These are phyloP conservation scores for Pelecanus crispus DNA, from an alignment of 2,113 vertebrate species.

Conservation along the genomic window DNA sequence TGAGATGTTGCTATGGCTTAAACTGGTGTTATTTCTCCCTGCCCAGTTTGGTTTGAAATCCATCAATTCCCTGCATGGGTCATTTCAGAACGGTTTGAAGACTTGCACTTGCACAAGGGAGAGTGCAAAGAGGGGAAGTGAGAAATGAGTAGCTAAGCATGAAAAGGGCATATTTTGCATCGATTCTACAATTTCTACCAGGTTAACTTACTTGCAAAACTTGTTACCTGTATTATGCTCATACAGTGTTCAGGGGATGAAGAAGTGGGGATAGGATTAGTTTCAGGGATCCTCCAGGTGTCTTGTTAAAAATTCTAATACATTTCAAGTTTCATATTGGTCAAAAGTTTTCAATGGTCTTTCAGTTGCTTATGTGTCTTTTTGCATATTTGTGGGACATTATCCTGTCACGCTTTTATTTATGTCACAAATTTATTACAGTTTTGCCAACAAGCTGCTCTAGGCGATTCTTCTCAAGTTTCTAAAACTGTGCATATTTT, in stretches of 20 bases:
- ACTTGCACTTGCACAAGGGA: not conserved
- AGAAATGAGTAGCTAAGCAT: not conserved
- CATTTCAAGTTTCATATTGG: not conserved
- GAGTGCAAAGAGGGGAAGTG: not conserved
- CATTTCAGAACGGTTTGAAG: not conserved
- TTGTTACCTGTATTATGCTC: not conserved
- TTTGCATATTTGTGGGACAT: not conserved
- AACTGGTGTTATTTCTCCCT: not conserved
- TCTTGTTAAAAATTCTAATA: not conserved
- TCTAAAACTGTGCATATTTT: not conserved
- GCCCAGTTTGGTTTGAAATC: not conserved
- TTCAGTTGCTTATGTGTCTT: not conserved
- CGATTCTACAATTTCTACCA: not conserved
- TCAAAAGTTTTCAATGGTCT: not conserved
- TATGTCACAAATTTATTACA: not conserved
- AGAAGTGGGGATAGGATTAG: not conserved
- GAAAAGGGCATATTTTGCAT: not conserved
- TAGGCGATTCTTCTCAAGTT: not conserved
- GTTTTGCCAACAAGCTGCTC: not conserved
- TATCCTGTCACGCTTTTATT: not conserved
- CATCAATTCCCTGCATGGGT: rapidly evolving
- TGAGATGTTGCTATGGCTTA: not conserved
- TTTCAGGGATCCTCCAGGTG: not conserved
- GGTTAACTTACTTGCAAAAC: not conserved
- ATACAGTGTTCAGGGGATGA: not conserved